Evolutionary conservation across 2,888 invertebrate genomes (phyloP), one percentile per base, ranked within the genome.

Genomic region (Ornithoptera priamus): DNA sequence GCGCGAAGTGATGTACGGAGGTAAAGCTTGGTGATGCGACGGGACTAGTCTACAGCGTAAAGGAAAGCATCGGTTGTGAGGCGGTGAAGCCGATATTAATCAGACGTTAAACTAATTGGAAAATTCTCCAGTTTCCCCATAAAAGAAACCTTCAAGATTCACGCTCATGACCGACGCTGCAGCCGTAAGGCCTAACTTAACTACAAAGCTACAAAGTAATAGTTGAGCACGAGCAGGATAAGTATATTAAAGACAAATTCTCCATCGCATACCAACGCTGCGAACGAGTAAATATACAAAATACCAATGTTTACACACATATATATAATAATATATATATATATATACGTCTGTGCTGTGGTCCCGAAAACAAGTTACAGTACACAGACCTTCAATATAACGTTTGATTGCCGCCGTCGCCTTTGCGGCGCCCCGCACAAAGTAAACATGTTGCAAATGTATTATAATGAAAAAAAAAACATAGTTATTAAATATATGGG

Each of bases 301-400:
- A 76, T 65, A 75, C 30, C 17, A 6, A 57, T 57, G 18, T 20
- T 1, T 10, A 8, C 6, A 39, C 0, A 53, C 1, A 53, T 53
- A 53, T 24, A 59, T 70, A 77, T 65, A 75, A 36, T 7, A 7
- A 57, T 57, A 57, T 57, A 39, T 10, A 39, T 36, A 36, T 36
- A 53, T 10, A 53, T 53, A 53, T 24, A 59, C 72, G 77, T 76
- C 72, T 69, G 81, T 80, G 77, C 78, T 75, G 79, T 88, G 87
- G 87, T 87, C 88, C 87, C 87, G 75, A 84, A 80, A 86, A 81
- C 80, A 84, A 76, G 72, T 72, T 70, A 71, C 69, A 62, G 70
- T 67, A 58, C 77, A 72, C 65, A 72, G 73, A 72, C 76, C 77
- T 70, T 77, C 30, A 30, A 74, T 63, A 8, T 22, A 39, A 39